Conservation (phyloP, 2,888 invertebrate genomes). For the Ornithoptera priamus region DNA sequence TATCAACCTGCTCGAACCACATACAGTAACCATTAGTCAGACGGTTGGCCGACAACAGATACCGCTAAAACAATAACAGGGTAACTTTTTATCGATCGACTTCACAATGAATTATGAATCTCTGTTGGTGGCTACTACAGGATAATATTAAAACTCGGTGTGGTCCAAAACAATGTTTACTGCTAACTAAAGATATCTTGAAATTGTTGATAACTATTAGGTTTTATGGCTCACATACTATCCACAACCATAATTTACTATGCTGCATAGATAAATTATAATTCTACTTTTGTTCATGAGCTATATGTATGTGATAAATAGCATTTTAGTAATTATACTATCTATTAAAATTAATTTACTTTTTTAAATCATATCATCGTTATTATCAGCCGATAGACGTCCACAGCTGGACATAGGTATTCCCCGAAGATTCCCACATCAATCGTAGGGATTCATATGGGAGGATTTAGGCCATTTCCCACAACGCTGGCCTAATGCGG, state of each 20-base stretch:
- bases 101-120: conserved; percentile 18
- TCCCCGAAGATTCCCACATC: no score
- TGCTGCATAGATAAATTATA: background rate
- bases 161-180: background rate
- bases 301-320: background rate
- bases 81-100: conserved; percentile 32
- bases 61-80: conserved; percentile 25
- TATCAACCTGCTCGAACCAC: conserved; percentile 39
- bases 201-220: background rate
- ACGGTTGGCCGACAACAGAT: conserved; percentile 22
- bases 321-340: background rate
- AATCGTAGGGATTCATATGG: no score
- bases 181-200: background rate
- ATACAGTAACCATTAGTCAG: conserved; percentile 36
- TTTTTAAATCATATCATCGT: no score
- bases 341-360: no score
- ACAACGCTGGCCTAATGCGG: no score
- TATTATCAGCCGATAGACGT: no score
- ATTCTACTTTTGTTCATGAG: background rate
- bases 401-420: no score
- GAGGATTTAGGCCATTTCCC: no score
- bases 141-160: background rate
- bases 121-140: background rate
- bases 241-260: background rate
- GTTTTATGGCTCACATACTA: background rate